Evolutionary conservation across 2,797 vertebrate species (phyloP).

Genomic region (Chrysocyon brachyurus): DNA sequence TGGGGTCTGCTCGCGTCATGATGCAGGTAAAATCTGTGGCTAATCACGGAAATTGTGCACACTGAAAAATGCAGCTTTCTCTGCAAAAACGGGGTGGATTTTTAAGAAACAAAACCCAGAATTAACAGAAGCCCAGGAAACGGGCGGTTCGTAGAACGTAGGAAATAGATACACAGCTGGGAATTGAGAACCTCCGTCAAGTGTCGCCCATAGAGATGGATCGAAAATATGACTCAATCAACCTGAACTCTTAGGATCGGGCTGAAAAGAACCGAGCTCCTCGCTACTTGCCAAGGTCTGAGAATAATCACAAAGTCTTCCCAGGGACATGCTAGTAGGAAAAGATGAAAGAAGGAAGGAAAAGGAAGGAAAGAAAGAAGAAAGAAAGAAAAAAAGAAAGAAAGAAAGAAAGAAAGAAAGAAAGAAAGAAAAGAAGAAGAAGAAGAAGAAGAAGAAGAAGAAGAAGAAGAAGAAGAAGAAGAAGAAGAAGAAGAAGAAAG

Average conservation of each 20-base stretch:
- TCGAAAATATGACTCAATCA: not conserved
- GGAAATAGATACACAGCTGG: not conserved
- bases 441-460: too few relatives aligned
- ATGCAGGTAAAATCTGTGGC: too few relatives aligned
- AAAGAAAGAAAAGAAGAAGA: too few relatives aligned
- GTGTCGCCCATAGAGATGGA: rapidly evolving
- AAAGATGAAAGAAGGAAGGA: not conserved
- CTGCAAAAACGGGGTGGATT: not conserved
- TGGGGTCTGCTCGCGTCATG: rapidly evolving
- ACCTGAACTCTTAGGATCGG: rapidly evolving
- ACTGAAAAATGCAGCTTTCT: not conserved
- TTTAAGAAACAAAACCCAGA: too few relatives aligned
- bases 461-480: too few relatives aligned
- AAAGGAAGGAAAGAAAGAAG: not conserved
- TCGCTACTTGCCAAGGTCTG: not conserved
- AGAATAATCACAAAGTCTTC: not conserved
- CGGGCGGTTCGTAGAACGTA: rapidly evolving
- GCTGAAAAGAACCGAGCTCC: not conserved
- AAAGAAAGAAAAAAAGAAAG: too few relatives aligned
- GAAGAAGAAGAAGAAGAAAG: too few relatives aligned
- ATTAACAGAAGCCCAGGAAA: not conserved
- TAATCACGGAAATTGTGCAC: rapidly evolving
- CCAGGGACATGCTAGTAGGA: not conserved
- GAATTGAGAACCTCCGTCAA: not conserved
- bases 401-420: too few relatives aligned